Evolutionary conservation across 2,888 invertebrate species (phyloP).

Genomic region (Napeogenes inachia): DNA sequence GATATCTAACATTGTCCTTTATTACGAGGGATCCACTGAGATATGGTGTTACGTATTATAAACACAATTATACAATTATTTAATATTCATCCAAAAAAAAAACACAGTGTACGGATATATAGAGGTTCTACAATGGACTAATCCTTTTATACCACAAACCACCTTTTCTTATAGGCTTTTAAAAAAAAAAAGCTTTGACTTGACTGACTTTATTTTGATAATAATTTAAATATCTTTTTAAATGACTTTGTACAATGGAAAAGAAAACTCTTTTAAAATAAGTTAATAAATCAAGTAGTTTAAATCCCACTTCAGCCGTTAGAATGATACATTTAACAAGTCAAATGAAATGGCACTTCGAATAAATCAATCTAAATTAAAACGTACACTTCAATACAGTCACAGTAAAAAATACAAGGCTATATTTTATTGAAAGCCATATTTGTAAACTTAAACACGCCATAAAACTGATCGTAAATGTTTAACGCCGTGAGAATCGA

Average conservation of each 20-base stretch:
- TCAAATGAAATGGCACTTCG: neutral
- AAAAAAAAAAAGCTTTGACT: no score
- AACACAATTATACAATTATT: no score
- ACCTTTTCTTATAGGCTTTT: no score
- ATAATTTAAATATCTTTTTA: no score
- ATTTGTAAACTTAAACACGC: conserved; percentile 28
- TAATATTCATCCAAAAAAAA: no score
- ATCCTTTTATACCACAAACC: no score
- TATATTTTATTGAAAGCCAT: conserved; percentile 26
- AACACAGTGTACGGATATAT: no score
- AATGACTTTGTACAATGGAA: no score
- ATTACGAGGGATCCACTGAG: neutral
- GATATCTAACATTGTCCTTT: neutral
- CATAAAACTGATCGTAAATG: conserved; percentile 25
- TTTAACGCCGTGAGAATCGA: conserved; percentile 28
- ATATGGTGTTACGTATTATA: neutral
- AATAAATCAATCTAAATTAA: conserved; percentile 11
- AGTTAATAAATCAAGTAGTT: neutral
- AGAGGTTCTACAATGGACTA: no score
- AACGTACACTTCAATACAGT: conserved; percentile 12
- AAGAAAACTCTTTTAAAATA: no score
- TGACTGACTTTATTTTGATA: no score
- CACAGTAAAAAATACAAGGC: conserved; percentile 15
- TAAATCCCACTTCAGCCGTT: neutral
- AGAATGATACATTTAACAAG: conserved; percentile 5